Evolutionary conservation across 2,113 vertebrate genomes (phyloP).

Genomic region (Alligator mississippiensis): DNA sequence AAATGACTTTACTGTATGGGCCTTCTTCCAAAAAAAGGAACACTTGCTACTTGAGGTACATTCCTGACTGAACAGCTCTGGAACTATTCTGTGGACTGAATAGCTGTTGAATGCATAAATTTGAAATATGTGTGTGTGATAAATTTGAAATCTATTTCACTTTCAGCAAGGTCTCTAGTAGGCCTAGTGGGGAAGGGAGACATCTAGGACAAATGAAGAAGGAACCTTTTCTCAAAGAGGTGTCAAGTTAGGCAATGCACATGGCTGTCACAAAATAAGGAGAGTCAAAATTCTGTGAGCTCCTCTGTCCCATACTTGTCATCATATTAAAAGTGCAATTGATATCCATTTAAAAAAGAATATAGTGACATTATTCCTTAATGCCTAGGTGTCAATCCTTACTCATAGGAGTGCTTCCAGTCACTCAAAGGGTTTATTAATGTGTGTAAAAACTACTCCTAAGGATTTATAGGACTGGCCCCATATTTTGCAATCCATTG

Average conservation of each 20-base stretch:
- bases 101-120: no score
- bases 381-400: accelerated
- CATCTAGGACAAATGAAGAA: no score
- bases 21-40: neutral
- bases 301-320: accelerated
- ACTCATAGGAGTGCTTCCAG: accelerated
- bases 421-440: accelerated
- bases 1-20: neutral
- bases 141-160: no score
- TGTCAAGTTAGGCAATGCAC: no score
- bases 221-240: no score
- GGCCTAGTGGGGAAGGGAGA: neutral
- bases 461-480: neutral
- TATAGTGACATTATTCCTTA: accelerated
- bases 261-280: no score
- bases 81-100: no score
- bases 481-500: neutral
- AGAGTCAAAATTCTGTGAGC: no score
- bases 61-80: neutral
- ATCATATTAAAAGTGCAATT: accelerated
- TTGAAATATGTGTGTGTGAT: no score
- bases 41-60: neutral
- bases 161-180: neutral
- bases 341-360: accelerated
- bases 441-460: neutral